Evolutionary conservation across 2,113 vertebrate species (phyloP), one percentile per base, ranked within the genome.

Genomic region (Sisor rabdophorus): DNA sequence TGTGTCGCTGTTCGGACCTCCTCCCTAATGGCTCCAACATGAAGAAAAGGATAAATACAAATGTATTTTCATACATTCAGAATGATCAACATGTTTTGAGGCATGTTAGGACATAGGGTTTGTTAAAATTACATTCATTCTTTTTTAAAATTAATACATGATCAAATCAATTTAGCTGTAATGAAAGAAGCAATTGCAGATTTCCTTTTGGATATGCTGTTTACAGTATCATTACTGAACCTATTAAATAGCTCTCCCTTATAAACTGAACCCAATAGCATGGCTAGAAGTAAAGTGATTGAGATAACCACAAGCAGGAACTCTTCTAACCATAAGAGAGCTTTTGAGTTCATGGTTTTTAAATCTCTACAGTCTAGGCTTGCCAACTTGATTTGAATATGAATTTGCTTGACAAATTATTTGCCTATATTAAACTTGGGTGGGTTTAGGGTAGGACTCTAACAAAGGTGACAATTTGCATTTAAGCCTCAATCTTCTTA

Each of bases 401-500:
- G 59, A 71, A 77, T 82, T 82, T 82, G 78, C 74, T 52, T 82
- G 58, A 26, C 76, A 68, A 77, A 26, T 61, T 40, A 63, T 82
- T 82, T 82, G 78, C 80, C 80, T 82, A 77, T 20, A 76, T 79
- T 72, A 82, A 80, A 77, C 63, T 56, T n/a, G 56, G 47, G 47
- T 73, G 3, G 26, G 53, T 32, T 40, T 73, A 53, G 64, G 59
- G 40, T n/a, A 36, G 52, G 67, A n/a, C 47, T 26, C 56, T 54
- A 2, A 15, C 67, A 79, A 68, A 82, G 68, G 70, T 82, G 74
- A n/a, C 56, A 54, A 74, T 83, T 83, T 80, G 71, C 78, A 83
- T 80, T 47, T 70, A 16, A 44, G 11, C 60, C 60, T 69, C 30
- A 44, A 6, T 24, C 2, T 28, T n/a, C 20, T 24, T 20, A 20